Evolutionary conservation across 2,888 invertebrate species (phyloP).

Genomic region (Eulithis prunata): DNA sequence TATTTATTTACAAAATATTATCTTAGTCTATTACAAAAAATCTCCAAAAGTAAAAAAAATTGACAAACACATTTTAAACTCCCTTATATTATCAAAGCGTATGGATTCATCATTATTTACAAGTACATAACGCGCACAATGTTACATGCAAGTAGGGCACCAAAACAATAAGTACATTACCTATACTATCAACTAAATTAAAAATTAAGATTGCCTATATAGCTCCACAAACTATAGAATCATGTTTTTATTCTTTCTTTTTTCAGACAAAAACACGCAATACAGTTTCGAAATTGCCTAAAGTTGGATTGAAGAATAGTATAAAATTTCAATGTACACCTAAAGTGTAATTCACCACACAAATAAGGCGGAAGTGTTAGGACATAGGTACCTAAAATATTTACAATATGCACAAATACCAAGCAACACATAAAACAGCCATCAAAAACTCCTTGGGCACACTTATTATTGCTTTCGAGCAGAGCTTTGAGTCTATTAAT

Average conservation of each 20-base stretch:
- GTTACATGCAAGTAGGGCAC: conserved; percentile 77
- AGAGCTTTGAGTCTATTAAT: conserved; percentile 50
- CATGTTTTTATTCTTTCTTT: conserved; percentile 4
- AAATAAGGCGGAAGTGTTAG: conserved; percentile 79
- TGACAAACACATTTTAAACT: conserved; percentile 80
- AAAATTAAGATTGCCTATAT: conserved; percentile 48
- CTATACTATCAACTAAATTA: conserved; percentile 45
- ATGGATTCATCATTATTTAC: conserved; percentile 82
- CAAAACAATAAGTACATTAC: conserved; percentile 77
- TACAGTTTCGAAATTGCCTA: conserved; percentile 42
- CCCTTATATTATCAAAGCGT: conserved; percentile 83
- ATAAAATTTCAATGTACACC: conserved; percentile 36
- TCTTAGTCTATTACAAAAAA: conserved; percentile 62
- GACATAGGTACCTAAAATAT: conserved; percentile 61
- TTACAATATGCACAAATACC: conserved; percentile 80
- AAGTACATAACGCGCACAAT: conserved; percentile 70
- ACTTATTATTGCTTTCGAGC: conserved; percentile 66
- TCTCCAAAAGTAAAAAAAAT: conserved; percentile 78
- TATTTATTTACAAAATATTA: conserved; percentile 66
- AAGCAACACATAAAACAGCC: conserved; percentile 67
- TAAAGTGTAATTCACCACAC: conserved; percentile 57
- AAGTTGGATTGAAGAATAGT: conserved; percentile 42
- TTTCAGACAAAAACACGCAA: conserved; percentile 13
- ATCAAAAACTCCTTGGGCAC: conserved; percentile 57
- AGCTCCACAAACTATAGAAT: conserved; percentile 35